Conservation (phyloP, 1,140 invertebrate genomes). For the Euwallacea similis region DNA sequence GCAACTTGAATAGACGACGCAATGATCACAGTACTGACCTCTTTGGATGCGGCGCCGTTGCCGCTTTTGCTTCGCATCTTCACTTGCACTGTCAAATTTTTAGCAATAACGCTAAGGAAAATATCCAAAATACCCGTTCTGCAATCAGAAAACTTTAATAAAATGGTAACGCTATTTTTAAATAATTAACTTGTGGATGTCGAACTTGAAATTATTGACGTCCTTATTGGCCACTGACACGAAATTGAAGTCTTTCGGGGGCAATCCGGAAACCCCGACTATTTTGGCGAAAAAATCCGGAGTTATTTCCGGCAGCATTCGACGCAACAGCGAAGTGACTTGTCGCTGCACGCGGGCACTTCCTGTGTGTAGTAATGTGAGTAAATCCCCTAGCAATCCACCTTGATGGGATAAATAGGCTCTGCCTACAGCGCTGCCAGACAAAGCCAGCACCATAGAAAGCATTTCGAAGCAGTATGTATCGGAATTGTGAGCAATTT, state of each 20-base stretch:
- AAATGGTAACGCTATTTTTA: not conserved
- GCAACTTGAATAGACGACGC: slow-evolving; percentile 62
- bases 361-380: slow-evolving; percentile 89
- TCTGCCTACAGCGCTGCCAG: slow-evolving; percentile 87
- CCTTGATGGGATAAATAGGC: slow-evolving; percentile 88
- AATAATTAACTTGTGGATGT: slow-evolving; percentile 58
- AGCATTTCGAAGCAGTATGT: slow-evolving; percentile 98
- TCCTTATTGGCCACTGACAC: slow-evolving; percentile 58
- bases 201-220: slow-evolving; percentile 60
- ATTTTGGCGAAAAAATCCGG: slow-evolving; percentile 68
- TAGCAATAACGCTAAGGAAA: slow-evolving; percentile 84
- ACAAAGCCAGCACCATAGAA: slow-evolving; percentile 91
- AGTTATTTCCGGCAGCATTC: slow-evolving; percentile 83
- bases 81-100: slow-evolving; percentile 83
- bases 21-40: slow-evolving; percentile 63
- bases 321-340: slow-evolving; percentile 75
- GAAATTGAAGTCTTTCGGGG: slow-evolving; percentile 79
- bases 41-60: slow-evolving; percentile 62
- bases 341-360: slow-evolving; percentile 93
- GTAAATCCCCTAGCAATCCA: slow-evolving; percentile 79
- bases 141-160: slow-evolving; percentile 32
- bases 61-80: slow-evolving; percentile 70
- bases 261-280: slow-evolving; percentile 67
- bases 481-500: slow-evolving; percentile 66
- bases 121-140: slow-evolving; percentile 77